Conservation (phyloP, 2,113 vertebrate species). For the Campylomormyrus tamandua region DNA sequence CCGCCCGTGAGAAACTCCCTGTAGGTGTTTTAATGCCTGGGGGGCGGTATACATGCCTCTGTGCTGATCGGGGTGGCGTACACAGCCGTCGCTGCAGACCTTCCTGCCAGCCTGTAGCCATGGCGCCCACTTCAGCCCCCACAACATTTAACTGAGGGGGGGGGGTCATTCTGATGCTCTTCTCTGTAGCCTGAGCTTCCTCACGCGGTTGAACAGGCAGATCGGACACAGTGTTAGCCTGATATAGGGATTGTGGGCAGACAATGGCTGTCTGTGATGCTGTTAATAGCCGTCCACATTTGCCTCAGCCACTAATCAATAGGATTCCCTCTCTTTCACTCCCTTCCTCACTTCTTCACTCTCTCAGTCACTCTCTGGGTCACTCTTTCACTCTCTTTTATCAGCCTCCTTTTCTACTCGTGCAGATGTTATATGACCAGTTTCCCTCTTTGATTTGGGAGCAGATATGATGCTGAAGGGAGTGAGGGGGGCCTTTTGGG, state of each 20-base stretch:
- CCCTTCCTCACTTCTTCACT: neutral
- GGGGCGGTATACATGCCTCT: neutral
- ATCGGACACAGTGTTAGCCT: conserved; percentile 5
- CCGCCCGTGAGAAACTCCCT: neutral
- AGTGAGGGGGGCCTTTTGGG: no score
- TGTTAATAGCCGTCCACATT: conserved; percentile 5
- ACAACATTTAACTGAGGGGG: conserved; percentile 2
- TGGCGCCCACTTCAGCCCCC: conserved; percentile 15
- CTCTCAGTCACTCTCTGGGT: neutral
- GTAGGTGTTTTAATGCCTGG: neutral
- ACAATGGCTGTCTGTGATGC: neutral
- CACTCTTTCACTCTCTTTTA: neutral
- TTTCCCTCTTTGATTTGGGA: neutral
- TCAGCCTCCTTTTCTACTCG: neutral
- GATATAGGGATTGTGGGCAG: neutral
- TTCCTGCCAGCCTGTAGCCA: conserved; percentile 8
- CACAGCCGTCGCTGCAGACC: neutral
- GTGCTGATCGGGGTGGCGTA: neutral
- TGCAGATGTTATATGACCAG: neutral
- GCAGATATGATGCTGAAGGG: neutral
- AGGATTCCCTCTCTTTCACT: neutral
- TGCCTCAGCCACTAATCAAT: conserved; percentile 17
- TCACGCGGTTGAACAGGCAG: neutral
- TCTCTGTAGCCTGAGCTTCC: neutral
- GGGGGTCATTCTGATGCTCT: neutral